Conservation (phyloP, 2,888 invertebrate genomes). For the Phyto melanocephala region DNA sequence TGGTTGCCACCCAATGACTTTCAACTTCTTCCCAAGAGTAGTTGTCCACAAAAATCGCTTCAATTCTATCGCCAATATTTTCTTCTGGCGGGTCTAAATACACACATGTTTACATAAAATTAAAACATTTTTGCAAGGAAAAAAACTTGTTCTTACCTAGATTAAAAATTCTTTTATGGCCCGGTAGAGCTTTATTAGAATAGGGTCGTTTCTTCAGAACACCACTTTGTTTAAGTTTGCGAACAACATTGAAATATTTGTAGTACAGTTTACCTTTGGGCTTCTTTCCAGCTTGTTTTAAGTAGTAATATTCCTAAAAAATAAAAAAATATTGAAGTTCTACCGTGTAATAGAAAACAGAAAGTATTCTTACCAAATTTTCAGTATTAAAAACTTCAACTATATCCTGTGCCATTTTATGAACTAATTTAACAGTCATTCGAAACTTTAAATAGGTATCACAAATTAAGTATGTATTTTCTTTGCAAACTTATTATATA, state of each 20-base stretch:
- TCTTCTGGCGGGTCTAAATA: not conserved
- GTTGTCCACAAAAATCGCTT: not conserved
- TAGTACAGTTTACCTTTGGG: not conserved
- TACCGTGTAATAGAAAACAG: too few species aligned
- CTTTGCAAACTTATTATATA: too few species aligned
- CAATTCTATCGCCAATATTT: not conserved
- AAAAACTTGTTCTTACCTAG: not conserved
- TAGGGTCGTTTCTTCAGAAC: not conserved
- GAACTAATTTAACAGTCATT: too few species aligned
- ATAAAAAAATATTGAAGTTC: too few species aligned
- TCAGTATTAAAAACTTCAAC: too few species aligned
- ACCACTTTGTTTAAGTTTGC: not conserved
- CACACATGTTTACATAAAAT: too few species aligned
- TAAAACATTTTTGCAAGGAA: not conserved
- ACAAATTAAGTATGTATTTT: too few species aligned
- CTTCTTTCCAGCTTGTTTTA: not conserved
- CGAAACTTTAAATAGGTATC: too few species aligned
- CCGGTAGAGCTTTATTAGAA: not conserved
- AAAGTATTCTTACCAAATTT: too few species aligned
- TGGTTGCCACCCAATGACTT: not conserved
- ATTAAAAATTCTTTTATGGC: not conserved
- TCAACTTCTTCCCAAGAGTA: not conserved
- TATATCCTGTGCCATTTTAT: too few species aligned
- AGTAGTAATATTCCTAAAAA: not conserved
- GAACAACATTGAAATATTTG: not conserved